These are phyloP conservation scores for Columba guinea DNA, from an alignment of 2,797 vertebrate species.

Conservation along the genomic window DNA sequence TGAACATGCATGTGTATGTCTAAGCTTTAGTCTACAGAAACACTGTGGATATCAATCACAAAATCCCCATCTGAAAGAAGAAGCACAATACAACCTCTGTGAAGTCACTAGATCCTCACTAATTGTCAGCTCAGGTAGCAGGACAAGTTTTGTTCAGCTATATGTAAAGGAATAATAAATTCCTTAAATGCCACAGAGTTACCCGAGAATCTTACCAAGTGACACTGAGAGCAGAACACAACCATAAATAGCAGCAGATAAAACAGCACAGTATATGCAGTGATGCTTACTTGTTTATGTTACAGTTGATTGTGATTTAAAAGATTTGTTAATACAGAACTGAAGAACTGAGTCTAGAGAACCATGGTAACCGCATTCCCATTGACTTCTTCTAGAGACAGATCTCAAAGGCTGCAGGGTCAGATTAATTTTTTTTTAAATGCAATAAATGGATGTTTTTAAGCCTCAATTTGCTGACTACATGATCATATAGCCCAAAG, in stretches of 20 bases:
- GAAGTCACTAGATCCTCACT: neutral
- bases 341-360: neutral
- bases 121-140: neutral
- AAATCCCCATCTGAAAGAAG: neutral
- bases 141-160: neutral
- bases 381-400: neutral
- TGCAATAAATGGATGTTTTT: neutral
- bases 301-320: neutral
- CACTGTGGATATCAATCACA: neutral
- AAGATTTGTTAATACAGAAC: neutral
- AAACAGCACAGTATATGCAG: neutral
- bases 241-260: neutral
- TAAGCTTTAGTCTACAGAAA: neutral
- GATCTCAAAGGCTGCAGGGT: neutral
- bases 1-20: slow-evolving; percentile 48
- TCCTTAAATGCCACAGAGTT: neutral
- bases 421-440: neutral
- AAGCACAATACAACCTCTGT: neutral
- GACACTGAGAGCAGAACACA: neutral
- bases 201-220: neutral
- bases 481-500: neutral
- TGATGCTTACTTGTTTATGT: neutral
- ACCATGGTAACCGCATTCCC: neutral
- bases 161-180: neutral
- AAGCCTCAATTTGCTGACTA: neutral